A percentile compares a stretch with the other conserved stretches of the same genome.
Conservation (phyloP, 2,797 vertebrate genomes). For the Gallirallus australis region DNA sequence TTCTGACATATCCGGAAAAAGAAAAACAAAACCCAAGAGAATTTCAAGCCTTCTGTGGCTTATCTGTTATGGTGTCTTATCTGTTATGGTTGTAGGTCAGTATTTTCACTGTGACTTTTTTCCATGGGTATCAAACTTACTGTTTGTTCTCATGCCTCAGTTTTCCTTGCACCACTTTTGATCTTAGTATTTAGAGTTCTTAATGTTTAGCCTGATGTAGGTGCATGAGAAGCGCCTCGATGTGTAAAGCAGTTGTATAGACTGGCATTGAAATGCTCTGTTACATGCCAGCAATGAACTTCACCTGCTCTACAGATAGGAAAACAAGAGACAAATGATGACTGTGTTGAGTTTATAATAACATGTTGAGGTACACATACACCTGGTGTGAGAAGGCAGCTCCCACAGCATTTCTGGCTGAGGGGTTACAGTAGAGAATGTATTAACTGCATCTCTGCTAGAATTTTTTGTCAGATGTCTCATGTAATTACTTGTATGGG, state of each 20-base stretch:
- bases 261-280: background rate
- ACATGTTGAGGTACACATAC: accelerated
- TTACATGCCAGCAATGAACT: background rate
- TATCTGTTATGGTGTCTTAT: background rate
- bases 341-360: background rate
- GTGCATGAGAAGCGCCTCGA: background rate
- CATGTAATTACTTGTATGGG: background rate
- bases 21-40: background rate
- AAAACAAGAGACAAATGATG: background rate
- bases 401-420: background rate
- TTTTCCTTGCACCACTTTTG: background rate
- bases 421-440: background rate
- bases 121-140: background rate
- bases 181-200: background rate
- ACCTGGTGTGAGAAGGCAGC: background rate
- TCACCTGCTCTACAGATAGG: background rate
- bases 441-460: background rate
- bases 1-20: background rate
- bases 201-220: background rate
- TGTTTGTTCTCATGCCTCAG: background rate
- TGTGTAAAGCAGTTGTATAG: background rate
- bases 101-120: background rate
- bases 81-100: background rate
- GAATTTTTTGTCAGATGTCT: background rate
- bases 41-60: background rate